phyloP scores from a whole-genome alignment of 2,113 vertebrate genomes.

The Syngnathus typhle region DNA sequence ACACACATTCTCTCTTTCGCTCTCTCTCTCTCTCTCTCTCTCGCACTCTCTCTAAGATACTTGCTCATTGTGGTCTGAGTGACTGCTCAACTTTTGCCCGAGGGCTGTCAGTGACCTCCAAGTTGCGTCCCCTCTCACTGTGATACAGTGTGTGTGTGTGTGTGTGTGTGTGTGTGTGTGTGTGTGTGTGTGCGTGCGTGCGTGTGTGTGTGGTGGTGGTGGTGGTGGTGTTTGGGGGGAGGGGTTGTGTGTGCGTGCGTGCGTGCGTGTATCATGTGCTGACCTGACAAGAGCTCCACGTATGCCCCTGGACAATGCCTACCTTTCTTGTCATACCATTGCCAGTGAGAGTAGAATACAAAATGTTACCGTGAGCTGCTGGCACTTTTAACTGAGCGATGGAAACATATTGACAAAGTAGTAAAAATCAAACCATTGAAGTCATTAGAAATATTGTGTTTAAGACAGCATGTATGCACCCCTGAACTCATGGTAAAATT shows the following conservation, averaged over 20 bases:
- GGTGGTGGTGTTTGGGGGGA: too few relatives aligned
- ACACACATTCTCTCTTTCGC: background rate
- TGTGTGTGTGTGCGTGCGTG: background rate
- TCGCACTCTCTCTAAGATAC: background rate
- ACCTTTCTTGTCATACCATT: constrained; percentile 16
- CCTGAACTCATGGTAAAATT: background rate
- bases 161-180: background rate
- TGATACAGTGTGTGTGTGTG: background rate
- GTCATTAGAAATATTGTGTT: constrained; percentile 18
- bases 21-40: background rate
- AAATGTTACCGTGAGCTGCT: constrained; percentile 22
- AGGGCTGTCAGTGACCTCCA: constrained; percentile 46
- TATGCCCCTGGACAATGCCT: constrained; percentile 15
- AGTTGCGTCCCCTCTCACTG: constrained; percentile 8
- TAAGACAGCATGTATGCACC: background rate
- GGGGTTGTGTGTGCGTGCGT: background rate
- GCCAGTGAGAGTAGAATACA: constrained; percentile 3
- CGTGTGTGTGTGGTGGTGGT: too few relatives aligned
- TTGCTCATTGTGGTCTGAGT: constrained; percentile 33
- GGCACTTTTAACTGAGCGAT: constrained; percentile 7
- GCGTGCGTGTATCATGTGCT: constrained; percentile 10
- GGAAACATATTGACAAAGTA: constrained; percentile 25
- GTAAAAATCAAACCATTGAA: constrained; percentile 28
- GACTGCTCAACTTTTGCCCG: constrained; percentile 47
- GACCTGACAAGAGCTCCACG: constrained; percentile 29